phyloP scores from a whole-genome alignment of 1,140 invertebrate genomes.

The Papilio machaon region DNA sequence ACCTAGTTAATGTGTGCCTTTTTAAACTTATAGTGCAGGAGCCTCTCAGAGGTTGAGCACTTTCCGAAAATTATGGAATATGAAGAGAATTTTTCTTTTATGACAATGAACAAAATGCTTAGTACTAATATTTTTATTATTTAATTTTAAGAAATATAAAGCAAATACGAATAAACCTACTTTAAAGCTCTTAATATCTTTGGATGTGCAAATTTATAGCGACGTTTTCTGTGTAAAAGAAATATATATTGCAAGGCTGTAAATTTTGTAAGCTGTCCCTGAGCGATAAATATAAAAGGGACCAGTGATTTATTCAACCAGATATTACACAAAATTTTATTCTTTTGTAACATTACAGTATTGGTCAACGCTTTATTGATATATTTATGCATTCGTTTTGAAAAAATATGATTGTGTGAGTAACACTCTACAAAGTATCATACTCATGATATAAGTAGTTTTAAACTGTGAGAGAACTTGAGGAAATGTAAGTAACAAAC shows the following conservation, averaged over 20 bases:
- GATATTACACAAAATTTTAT: neutral
- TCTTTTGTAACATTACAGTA: neutral
- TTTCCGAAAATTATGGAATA: neutral
- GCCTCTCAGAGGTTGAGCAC: conserved; percentile 2
- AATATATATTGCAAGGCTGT: conserved; percentile 1
- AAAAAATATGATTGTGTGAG: neutral
- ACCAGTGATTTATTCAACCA: neutral
- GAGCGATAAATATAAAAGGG: neutral
- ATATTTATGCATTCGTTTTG: conserved; percentile 1
- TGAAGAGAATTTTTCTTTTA: neutral
- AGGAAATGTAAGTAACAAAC: no score
- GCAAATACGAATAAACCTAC: neutral
- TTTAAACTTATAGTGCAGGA: neutral
- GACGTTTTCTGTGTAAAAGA: neutral
- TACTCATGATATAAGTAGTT: neutral
- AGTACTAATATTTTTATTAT: neutral
- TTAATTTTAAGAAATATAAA: neutral
- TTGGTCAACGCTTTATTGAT: conserved; percentile 3
- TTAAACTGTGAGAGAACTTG: neutral
- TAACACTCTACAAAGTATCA: neutral
- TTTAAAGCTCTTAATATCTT: neutral
- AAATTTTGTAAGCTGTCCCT: conserved; percentile 5
- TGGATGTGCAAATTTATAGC: neutral
- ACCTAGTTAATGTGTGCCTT: neutral
- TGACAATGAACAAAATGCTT: neutral